These are phyloP conservation scores for Melopsittacus undulatus DNA, from an alignment of 2,797 vertebrate genomes.

Conservation along the genomic window DNA sequence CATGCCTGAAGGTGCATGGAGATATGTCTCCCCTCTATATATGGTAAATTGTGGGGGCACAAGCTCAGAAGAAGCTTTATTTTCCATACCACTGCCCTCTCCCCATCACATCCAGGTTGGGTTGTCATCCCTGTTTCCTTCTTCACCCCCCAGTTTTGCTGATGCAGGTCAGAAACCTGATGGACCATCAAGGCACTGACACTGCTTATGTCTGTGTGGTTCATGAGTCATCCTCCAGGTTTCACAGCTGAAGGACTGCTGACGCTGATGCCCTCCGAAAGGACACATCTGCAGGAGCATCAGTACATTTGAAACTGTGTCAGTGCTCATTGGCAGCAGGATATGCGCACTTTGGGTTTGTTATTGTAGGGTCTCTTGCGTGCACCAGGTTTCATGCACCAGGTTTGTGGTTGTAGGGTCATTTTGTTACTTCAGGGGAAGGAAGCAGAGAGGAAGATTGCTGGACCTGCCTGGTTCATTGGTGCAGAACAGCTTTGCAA, in stretches of 20 bases:
- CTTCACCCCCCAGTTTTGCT: not conserved
- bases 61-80: not conserved
- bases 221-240: constrained; percentile 13
- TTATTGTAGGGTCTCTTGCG: not conserved
- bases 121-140: not conserved
- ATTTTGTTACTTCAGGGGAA: not conserved
- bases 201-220: not conserved
- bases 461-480: constrained; percentile 24
- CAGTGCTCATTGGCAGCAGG: not conserved
- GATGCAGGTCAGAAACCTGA: not conserved
- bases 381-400: accelerated
- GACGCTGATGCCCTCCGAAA: constrained; percentile 15
- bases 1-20: not conserved
- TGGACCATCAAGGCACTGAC: not conserved
- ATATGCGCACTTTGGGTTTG: not conserved
- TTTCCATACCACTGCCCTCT: not conserved
- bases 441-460: constrained; percentile 9
- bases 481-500: constrained; percentile 21
- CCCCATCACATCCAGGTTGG: not conserved
- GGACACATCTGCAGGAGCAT: constrained; percentile 16
- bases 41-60: not conserved
- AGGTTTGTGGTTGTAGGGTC: not conserved
- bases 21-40: not conserved
- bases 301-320: not conserved
- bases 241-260: constrained; percentile 35